A percentile compares a stretch with the other conserved stretches of the same genome.
Conservation (phyloP, 1,140 invertebrate genomes). For the Eurosta solidaginis region DNA sequence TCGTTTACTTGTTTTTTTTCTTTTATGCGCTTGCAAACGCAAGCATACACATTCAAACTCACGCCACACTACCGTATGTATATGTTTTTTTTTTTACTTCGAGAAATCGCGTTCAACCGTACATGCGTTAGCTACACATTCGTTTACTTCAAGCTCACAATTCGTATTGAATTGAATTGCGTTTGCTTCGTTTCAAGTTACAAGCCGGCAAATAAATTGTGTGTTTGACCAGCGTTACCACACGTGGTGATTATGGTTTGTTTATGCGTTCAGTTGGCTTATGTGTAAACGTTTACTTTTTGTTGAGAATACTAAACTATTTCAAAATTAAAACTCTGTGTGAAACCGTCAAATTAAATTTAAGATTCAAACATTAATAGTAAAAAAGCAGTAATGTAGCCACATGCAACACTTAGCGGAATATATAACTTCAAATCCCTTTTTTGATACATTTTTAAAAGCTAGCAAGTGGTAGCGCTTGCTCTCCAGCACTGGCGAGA, state of each 20-base stretch:
- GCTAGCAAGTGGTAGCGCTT: not conserved
- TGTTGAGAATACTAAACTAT: no score
- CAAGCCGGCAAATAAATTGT: slow-evolving; percentile 6
- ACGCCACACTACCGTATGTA: no score
- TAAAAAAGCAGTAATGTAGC: not conserved
- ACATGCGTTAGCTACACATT: not conserved
- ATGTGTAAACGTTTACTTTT: not conserved
- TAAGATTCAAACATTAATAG: no score
- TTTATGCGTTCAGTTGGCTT: not conserved
- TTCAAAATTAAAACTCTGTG: no score
- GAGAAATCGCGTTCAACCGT: not conserved
- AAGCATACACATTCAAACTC: not conserved
- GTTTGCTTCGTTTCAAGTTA: not conserved
- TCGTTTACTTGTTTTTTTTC: not conserved
- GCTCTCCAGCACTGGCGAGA: not conserved
- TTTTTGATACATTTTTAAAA: not conserved
- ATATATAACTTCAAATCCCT: not conserved
- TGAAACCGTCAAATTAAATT: no score
- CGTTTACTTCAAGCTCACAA: slow-evolving; percentile 7
- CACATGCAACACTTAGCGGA: no score
- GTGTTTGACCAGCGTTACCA: not conserved
- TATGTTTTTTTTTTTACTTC: not conserved
- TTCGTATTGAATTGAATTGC: slow-evolving; percentile 3
- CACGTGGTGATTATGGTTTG: not conserved
- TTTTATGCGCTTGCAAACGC: not conserved